A percentile compares a stretch with the other conserved stretches of the same genome.
Evolutionary conservation across 2,888 invertebrate species (phyloP).

Genomic region (Notodonta ziczac): DNA sequence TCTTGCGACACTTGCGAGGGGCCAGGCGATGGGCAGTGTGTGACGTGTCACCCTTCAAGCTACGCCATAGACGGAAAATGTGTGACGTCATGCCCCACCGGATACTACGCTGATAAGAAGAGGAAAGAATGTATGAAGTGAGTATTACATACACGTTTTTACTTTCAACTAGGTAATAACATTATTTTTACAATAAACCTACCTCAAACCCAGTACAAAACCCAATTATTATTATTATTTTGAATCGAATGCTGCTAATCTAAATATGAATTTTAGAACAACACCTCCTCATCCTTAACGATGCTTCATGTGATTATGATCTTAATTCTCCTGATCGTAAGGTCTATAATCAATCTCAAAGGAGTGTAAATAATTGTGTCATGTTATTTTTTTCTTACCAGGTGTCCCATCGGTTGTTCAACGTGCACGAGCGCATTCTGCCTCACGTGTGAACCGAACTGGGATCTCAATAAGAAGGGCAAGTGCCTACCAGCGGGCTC

Average conservation of each 20-base stretch:
- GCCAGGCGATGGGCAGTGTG: constrained; percentile 90
- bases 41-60: constrained; percentile 90
- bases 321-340: too few species aligned
- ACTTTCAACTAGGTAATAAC: too few species aligned
- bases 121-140: constrained; percentile 90
- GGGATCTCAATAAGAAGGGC: constrained; percentile 90
- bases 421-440: constrained; percentile 90
- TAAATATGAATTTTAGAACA: too few species aligned
- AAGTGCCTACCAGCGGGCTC: constrained; percentile 89
- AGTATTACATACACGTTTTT: constrained; percentile 36
- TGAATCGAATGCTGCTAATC: too few species aligned
- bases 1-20: constrained; percentile 93
- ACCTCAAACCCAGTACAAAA: too few species aligned
- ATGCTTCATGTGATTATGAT: too few species aligned
- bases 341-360: too few species aligned
- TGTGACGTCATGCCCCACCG: constrained; percentile 88
- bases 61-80: constrained; percentile 90
- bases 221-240: too few species aligned
- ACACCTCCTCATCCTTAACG: too few species aligned
- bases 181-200: too few species aligned
- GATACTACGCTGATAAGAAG: constrained; percentile 90
- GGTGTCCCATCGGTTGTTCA: constrained; percentile 91
- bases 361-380: too few species aligned
- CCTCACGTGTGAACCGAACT: constrained; percentile 88
- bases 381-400: constrained; percentile 35